These are phyloP conservation scores for Muscina levida DNA, from an alignment of 2,888 invertebrate genomes.

Conservation along the genomic window DNA sequence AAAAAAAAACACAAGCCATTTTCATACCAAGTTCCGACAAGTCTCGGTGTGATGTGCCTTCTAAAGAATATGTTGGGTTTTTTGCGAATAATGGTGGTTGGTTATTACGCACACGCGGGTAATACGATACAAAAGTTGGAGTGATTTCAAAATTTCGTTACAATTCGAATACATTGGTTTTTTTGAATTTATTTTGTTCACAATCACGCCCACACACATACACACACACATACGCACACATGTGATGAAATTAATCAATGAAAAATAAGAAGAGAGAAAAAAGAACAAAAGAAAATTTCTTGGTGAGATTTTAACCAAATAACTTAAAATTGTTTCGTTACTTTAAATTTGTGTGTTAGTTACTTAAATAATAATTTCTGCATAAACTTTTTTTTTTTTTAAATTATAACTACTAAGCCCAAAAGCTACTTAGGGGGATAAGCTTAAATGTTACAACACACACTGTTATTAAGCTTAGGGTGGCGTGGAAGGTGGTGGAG, in stretches of 20 bases:
- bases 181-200: neutral
- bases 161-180: neutral
- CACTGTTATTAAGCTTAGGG: too few relatives aligned
- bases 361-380: slow-evolving; percentile 37
- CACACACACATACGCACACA: neutral
- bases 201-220: neutral
- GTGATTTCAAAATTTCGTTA: neutral
- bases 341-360: slow-evolving; percentile 38
- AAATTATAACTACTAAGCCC: slow-evolving; percentile 40
- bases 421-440: slow-evolving; percentile 51
- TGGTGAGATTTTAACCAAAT: slow-evolving; percentile 51
- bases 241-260: slow-evolving; percentile 11
- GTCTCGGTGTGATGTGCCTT: slow-evolving; percentile 80
- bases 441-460: slow-evolving; percentile 39
- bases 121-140: neutral
- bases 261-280: slow-evolving; percentile 46
- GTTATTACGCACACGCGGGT: slow-evolving; percentile 9
- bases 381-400: too few relatives aligned
- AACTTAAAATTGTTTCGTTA: slow-evolving; percentile 45
- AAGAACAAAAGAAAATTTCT: slow-evolving; percentile 45
- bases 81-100: slow-evolving; percentile 12
- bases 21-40: slow-evolving; percentile 80
- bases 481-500: neutral
- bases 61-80: slow-evolving; percentile 68
- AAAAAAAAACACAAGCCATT: slow-evolving; percentile 59